Evolutionary conservation across 2,797 vertebrate genomes (phyloP).

Genomic region (Diglossa cyanea): DNA sequence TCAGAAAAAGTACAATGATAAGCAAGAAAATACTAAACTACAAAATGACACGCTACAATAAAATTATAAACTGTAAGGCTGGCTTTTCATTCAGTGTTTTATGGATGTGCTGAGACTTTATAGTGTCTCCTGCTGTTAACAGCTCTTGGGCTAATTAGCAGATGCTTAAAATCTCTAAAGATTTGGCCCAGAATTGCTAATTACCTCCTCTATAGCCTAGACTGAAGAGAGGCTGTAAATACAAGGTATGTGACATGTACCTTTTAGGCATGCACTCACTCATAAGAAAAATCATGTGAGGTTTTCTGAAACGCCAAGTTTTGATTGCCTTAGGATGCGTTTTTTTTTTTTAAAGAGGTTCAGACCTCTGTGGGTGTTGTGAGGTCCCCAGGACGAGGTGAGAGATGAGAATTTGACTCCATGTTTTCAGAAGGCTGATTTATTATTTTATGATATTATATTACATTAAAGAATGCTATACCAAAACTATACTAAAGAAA

Average conservation of each 20-base stretch:
- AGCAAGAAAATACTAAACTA: background rate
- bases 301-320: background rate
- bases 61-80: background rate
- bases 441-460: too few relatives aligned
- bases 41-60: background rate
- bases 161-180: background rate
- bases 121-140: background rate
- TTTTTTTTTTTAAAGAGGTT: background rate
- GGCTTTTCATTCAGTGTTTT: background rate
- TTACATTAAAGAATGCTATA: too few relatives aligned
- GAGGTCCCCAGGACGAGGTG: too few relatives aligned
- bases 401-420: too few relatives aligned
- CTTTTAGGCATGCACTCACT: background rate
- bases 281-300: background rate
- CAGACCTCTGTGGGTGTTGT: background rate
- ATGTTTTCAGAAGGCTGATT: too few relatives aligned
- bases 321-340: background rate
- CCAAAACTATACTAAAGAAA: too few relatives aligned
- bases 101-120: background rate
- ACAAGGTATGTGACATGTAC: background rate
- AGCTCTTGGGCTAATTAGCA: conserved; percentile 11
- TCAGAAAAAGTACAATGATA: background rate
- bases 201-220: background rate
- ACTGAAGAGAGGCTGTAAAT: background rate
- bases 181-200: background rate